phyloP scores from a whole-genome alignment of 2,888 invertebrate species.

The Halictus ligatus region DNA sequence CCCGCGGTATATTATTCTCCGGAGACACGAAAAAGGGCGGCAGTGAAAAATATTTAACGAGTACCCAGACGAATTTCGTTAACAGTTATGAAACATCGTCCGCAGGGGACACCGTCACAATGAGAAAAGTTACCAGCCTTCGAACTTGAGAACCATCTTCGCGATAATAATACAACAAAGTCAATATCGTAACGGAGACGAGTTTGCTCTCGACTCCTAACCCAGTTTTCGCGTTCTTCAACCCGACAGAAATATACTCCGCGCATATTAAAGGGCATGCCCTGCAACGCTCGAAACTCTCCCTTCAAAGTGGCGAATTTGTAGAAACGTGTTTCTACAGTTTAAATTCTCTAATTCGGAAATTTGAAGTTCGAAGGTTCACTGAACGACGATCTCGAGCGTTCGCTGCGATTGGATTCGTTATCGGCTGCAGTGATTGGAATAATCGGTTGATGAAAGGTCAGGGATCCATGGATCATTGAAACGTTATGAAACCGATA shows the following conservation, averaged over 20 bases:
- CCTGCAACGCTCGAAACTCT: background rate
- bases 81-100: background rate
- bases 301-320: background rate
- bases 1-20: background rate
- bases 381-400: background rate
- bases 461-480: background rate
- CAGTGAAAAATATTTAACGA: background rate
- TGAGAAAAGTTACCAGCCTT: conserved; percentile 31
- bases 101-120: background rate
- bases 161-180: conserved; percentile 34
- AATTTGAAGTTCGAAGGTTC: background rate
- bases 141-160: conserved; percentile 45
- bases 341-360: background rate
- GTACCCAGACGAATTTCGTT: background rate
- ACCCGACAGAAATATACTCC: conserved; percentile 50
- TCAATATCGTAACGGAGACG: conserved; percentile 47
- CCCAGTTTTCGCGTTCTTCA: conserved; percentile 64
- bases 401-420: background rate
- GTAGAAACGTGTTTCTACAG: background rate
- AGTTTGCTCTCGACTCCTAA: conserved; percentile 41
- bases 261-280: background rate
- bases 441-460: background rate
- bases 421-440: background rate
- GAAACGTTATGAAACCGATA: background rate
- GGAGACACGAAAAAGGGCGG: background rate